A percentile compares a stretch with the other conserved stretches of the same genome.
Conservation (phyloP, 1,140 invertebrate genomes). For the Drosophila jambulina region DNA sequence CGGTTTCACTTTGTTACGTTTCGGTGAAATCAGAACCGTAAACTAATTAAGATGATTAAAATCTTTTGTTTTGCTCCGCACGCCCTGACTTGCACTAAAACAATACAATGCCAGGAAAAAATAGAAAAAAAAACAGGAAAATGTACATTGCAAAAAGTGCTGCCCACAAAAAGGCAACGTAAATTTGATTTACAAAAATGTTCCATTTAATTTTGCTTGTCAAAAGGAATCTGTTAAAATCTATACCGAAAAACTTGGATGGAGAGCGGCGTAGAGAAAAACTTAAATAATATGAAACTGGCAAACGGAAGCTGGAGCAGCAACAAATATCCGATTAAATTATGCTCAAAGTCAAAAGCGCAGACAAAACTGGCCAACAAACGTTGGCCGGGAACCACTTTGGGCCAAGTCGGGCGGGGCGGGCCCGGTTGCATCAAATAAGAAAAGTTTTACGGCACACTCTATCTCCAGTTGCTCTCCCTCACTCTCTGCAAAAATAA, state of each 20-base stretch:
- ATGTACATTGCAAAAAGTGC: constrained; percentile 4
- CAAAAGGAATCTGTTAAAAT: constrained; percentile 66
- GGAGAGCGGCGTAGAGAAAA: constrained; percentile 29
- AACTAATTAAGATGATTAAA: constrained; percentile 83
- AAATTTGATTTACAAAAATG: constrained; percentile 66
- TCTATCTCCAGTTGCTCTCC: constrained; percentile 25
- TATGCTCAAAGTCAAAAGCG: constrained; percentile 82
- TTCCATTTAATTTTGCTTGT: constrained; percentile 53
- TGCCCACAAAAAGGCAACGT: constrained; percentile 21
- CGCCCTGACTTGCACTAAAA: constrained; percentile 4
- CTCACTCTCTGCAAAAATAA: constrained; percentile 66
- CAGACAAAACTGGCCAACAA: constrained; percentile 74
- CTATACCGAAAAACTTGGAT: constrained; percentile 27
- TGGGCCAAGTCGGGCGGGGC: constrained; percentile 28
- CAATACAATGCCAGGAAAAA: background rate
- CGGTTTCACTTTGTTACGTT: constrained; percentile 28
- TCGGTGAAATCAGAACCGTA: constrained; percentile 55
- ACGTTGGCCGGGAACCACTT: constrained; percentile 65
- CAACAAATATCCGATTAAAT: constrained; percentile 83
- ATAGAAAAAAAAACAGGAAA: background rate
- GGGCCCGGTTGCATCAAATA: constrained; percentile 58
- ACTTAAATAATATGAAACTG: constrained; percentile 77
- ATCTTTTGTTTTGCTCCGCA: constrained; percentile 53
- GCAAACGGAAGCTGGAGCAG: constrained; percentile 44
- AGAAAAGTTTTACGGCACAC: constrained; percentile 69